These are phyloP conservation scores for Sarcophaga subvicina DNA, from an alignment of 2,888 invertebrate species.

Conservation along the genomic window DNA sequence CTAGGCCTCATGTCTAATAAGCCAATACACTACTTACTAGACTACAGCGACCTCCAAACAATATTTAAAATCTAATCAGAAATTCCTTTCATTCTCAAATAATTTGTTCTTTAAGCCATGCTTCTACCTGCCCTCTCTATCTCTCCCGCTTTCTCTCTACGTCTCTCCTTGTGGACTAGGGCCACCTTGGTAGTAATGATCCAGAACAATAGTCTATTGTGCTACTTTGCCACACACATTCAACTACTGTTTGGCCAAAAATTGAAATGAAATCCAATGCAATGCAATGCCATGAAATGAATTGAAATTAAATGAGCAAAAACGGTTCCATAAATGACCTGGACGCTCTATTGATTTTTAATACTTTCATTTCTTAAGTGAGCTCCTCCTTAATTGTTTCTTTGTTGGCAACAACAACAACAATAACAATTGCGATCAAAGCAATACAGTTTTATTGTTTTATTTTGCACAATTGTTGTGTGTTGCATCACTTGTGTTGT, in stretches of 20 bases:
- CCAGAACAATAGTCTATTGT: slow-evolving; percentile 23
- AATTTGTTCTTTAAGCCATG: no score
- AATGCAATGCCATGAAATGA: slow-evolving; percentile 40
- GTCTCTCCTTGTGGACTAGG: neutral
- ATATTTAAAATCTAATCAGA: no score
- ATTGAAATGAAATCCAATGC: neutral
- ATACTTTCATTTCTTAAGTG: slow-evolving; percentile 51
- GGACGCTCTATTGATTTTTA: slow-evolving; percentile 52
- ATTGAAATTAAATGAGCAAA: slow-evolving; percentile 51
- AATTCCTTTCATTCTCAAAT: no score
- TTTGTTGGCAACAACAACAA: neutral
- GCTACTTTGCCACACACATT: slow-evolving; percentile 50
- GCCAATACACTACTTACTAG: no score
- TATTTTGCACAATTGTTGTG: slow-evolving; percentile 8
- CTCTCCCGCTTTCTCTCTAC: neutral
- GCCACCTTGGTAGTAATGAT: slow-evolving; percentile 44
- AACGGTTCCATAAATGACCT: slow-evolving; percentile 21
- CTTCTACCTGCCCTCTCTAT: no score
- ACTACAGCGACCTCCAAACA: no score
- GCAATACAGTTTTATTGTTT: slow-evolving; percentile 38
- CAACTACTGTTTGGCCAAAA: neutral
- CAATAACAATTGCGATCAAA: slow-evolving; percentile 32
- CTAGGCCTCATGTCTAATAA: no score
- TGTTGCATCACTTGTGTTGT: slow-evolving; percentile 58
- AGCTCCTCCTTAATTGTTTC: slow-evolving; percentile 65